These are phyloP conservation scores for Agonopterix arenella DNA, from an alignment of 2,888 invertebrate species.

Conservation along the genomic window DNA sequence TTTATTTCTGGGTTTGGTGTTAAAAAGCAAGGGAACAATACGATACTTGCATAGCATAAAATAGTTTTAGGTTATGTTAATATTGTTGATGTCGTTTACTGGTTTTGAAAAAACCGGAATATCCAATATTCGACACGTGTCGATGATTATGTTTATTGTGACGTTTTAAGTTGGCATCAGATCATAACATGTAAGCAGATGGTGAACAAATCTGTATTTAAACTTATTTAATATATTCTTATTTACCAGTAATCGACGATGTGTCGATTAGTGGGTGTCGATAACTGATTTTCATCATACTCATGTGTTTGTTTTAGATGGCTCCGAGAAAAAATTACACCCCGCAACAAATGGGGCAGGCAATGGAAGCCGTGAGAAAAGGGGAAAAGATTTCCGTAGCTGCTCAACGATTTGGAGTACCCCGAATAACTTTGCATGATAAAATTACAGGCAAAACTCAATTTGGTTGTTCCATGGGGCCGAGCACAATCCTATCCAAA, in stretches of 20 bases:
- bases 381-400: constrained; percentile 15
- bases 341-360: constrained; percentile 8
- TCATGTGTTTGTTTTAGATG: background rate
- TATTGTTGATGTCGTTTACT: background rate
- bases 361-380: constrained; percentile 7
- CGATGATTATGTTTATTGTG: background rate
- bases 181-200: background rate
- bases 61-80: too few relatives aligned
- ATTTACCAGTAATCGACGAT: background rate
- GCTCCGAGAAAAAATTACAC: constrained; percentile 12
- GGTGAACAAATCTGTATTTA: background rate
- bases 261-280: background rate
- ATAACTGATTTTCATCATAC: background rate
- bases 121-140: background rate
- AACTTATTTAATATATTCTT: background rate
- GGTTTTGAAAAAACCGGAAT: background rate
- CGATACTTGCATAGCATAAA: too few relatives aligned
- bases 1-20: background rate
- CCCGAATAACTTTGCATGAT: constrained; percentile 5
- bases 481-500: constrained; percentile 2
- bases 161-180: background rate
- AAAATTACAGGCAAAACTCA: constrained; percentile 12
- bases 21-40: too few relatives aligned
- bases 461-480: constrained; percentile 8
- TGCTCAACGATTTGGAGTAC: constrained; percentile 1